A percentile compares a stretch with the other conserved stretches of the same genome.
phyloP scores from a whole-genome alignment of 2,888 invertebrate genomes.

The Drosophila nr. perissopoda region DNA sequence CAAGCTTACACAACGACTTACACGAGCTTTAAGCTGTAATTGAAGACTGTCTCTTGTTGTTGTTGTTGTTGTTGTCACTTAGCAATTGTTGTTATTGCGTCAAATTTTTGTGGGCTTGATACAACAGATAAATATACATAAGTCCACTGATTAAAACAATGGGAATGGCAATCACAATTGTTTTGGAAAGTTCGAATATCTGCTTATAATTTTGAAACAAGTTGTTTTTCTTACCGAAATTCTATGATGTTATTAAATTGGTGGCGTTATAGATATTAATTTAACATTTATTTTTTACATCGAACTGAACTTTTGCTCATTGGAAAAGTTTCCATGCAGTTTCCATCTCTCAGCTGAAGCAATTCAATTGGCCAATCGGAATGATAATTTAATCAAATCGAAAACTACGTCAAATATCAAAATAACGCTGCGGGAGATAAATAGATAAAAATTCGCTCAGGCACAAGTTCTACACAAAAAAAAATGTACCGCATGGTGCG shows the following conservation, averaged over 20 bases:
- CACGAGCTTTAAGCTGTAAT: slow-evolving; percentile 74
- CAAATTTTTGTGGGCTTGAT: slow-evolving; percentile 37
- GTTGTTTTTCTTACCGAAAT: background rate
- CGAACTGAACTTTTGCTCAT: background rate
- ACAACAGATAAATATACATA: slow-evolving; percentile 39
- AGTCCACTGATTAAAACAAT: slow-evolving; percentile 31
- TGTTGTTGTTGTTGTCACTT: slow-evolving; percentile 12
- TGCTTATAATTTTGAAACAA: background rate
- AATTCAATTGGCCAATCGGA: slow-evolving; percentile 37
- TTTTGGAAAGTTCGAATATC: background rate
- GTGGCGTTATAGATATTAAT: background rate
- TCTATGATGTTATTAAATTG: background rate
- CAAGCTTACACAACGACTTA: slow-evolving; percentile 74
- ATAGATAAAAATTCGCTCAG: slow-evolving; percentile 74
- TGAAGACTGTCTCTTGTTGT: slow-evolving; percentile 54
- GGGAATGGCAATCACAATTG: slow-evolving; percentile 4
- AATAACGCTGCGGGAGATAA: slow-evolving; percentile 79
- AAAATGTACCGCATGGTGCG: slow-evolving; percentile 21
- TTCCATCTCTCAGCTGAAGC: slow-evolving; percentile 14
- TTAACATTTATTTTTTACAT: background rate
- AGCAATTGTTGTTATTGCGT: slow-evolving; percentile 18
- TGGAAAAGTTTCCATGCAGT: slow-evolving; percentile 10
- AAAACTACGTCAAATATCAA: slow-evolving; percentile 77
- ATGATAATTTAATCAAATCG: slow-evolving; percentile 73
- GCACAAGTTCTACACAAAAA: slow-evolving; percentile 40